These are phyloP conservation scores for Amblyopsis hoosieri DNA, from an alignment of 2,797 vertebrate genomes.

Conservation along the genomic window DNA sequence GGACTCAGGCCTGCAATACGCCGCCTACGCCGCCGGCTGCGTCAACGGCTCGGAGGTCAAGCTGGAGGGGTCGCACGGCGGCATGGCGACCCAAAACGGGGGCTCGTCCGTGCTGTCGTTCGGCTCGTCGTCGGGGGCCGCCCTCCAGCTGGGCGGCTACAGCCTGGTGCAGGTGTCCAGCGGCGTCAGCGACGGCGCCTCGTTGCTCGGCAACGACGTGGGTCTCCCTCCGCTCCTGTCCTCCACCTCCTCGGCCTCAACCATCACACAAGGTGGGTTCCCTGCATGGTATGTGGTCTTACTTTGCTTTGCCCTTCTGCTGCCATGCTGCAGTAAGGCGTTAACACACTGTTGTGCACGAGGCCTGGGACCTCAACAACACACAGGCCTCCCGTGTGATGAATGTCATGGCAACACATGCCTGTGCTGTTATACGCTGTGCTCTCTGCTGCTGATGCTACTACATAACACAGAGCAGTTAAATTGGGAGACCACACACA, in stretches of 20 bases:
- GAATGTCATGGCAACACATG: too few relatives aligned
- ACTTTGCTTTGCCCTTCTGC: neutral
- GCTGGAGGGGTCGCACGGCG: conserved; percentile 85
- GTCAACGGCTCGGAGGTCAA: conserved; percentile 89
- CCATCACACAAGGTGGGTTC: conserved; percentile 88
- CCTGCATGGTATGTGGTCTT: neutral
- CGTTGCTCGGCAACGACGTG: conserved; percentile 84
- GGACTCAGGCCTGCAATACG: conserved; percentile 79
- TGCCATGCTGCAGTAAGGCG: neutral
- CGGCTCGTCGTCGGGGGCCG: conserved; percentile 80
- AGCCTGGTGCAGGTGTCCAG: conserved; percentile 92
- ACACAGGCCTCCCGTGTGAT: neutral
- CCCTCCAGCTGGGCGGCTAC: conserved; percentile 93
- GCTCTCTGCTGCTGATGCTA: neutral
- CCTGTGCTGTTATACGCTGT: neutral
- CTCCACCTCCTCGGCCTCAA: conserved; percentile 79
- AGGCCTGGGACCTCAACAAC: neutral
- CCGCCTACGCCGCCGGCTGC: conserved; percentile 84
- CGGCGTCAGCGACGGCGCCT: conserved; percentile 77
- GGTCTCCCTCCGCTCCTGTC: conserved; percentile 90
- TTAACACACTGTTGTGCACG: neutral
- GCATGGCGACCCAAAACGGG: conserved; percentile 86
- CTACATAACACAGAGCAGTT: conserved; percentile 11
- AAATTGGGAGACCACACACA: conserved; percentile 7
- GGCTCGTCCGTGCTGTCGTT: conserved; percentile 91